Base-by-base conservation (phyloP, 2,113 vertebrate species). In the Bagarius yarrelli region DNA sequence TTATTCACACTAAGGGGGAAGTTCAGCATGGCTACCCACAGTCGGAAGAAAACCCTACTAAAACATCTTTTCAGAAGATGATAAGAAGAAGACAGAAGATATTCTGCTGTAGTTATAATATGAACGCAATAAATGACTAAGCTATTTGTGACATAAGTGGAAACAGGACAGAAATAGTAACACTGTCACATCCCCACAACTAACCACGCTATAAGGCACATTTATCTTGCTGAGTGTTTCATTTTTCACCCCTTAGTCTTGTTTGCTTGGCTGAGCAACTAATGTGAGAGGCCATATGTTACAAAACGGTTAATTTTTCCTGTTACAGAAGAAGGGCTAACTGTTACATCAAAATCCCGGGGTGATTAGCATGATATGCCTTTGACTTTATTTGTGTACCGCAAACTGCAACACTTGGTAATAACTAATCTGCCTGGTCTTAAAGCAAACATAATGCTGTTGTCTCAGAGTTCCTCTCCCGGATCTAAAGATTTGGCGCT, bases 381-480 rank as follows among this genome's bases (percentile, higher is more conserved):
- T 70, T 34, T 47, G 53, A 2, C 19, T 6, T 30, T 21, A 44
- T 25, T 13, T 1, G 27, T 32, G 27, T 32, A 34, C 18, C 3
- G 18, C n/a, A 57, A 40, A 70, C 52, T 47, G 44, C 19, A 79
- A 69, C 56, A 69, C 12, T 4, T 30, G 21, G 15, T 0, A 19
- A 70, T 44, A 34, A 23, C 6, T 1, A 64, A 56, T 47, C 19
- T 15, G 25, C 1, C 57, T 13, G 21, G 66, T 27, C 52, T 52
- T 60, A 55, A 30, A 86, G 83, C 83, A 80, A 86, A 81, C 73
- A 55, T 16, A 23, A 30, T 32, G 23, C 32, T 80, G 52, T 84
- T 85, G 76, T 64, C 77, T 80, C 84, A 89, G 89, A 88, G 91
- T 90, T 90, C 79, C 11, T 75, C 76, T 83, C 85, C 76, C 76